These are phyloP conservation scores for Dryomyza anilis DNA, from an alignment of 2,888 invertebrate genomes.

Conservation along the genomic window DNA sequence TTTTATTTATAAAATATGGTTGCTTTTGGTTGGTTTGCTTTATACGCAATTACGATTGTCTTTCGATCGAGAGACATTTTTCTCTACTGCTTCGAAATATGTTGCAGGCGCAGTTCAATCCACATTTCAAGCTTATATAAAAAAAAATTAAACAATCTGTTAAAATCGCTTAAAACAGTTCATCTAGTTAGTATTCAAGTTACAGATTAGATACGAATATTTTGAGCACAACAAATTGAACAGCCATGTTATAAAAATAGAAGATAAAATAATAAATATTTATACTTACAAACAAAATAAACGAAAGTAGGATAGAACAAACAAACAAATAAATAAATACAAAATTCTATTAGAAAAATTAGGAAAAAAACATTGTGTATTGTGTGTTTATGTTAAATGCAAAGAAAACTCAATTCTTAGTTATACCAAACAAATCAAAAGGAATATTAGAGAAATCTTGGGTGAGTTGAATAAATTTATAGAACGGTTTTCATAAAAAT, in stretches of 20 bases:
- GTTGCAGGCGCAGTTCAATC: conserved; percentile 54
- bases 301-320: not conserved
- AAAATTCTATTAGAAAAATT: not conserved
- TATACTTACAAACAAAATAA: not conserved
- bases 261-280: conserved; percentile 9
- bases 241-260: conserved; percentile 23
- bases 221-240: conserved; percentile 21
- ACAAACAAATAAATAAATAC: not conserved
- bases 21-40: conserved; percentile 37
- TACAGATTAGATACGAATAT: conserved; percentile 21
- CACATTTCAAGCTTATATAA: conserved; percentile 44
- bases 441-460: no score
- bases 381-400: not conserved
- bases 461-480: no score
- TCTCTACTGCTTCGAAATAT: conserved; percentile 32
- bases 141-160: no score
- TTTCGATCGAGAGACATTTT: no score
- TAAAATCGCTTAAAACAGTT: conserved; percentile 36
- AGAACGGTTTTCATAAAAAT: no score
- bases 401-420: no score
- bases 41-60: not conserved
- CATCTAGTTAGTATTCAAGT: conserved; percentile 20
- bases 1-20: conserved; percentile 32
- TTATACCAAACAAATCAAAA: no score
- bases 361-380: not conserved